phyloP scores from a whole-genome alignment of 2,797 vertebrate genomes.

The Parotocinclus haroldoi region DNA sequence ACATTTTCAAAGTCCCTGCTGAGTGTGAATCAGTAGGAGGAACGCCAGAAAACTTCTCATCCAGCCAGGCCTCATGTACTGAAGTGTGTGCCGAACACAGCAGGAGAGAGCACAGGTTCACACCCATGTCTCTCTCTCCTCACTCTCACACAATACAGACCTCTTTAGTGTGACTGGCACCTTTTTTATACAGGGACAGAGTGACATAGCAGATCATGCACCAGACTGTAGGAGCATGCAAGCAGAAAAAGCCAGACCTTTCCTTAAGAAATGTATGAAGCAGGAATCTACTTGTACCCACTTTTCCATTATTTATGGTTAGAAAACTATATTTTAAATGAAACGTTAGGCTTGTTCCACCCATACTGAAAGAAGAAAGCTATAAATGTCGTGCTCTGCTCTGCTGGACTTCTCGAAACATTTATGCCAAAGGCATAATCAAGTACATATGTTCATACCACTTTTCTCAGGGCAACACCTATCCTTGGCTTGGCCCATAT shows the following conservation, averaged over 20 bases:
- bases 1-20: slow-evolving; percentile 25
- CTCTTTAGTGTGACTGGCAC: slow-evolving; percentile 10
- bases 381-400: background rate
- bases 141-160: background rate
- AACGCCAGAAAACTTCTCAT: slow-evolving; percentile 26
- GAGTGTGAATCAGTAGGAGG: slow-evolving; percentile 26
- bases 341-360: background rate
- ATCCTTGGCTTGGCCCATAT: slow-evolving; percentile 1
- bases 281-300: too few species aligned
- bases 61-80: slow-evolving; percentile 28
- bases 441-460: slow-evolving; percentile 32
- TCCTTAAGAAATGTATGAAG: background rate
- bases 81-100: slow-evolving; percentile 26
- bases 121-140: slow-evolving; percentile 21
- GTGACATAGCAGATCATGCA: too few species aligned
- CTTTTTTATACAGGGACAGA: too few species aligned
- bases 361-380: slow-evolving; percentile 4
- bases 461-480: slow-evolving; percentile 12
- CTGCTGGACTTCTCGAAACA: slow-evolving; percentile 21
- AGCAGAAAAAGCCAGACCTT: slow-evolving; percentile 1
- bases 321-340: too few species aligned
- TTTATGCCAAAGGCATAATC: slow-evolving; percentile 29
- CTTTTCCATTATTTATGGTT: too few species aligned
- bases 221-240: too few species aligned
- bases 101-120: slow-evolving; percentile 21